Conservation (phyloP, 2,888 invertebrate genomes). For the Sminthurinus aureus region DNA sequence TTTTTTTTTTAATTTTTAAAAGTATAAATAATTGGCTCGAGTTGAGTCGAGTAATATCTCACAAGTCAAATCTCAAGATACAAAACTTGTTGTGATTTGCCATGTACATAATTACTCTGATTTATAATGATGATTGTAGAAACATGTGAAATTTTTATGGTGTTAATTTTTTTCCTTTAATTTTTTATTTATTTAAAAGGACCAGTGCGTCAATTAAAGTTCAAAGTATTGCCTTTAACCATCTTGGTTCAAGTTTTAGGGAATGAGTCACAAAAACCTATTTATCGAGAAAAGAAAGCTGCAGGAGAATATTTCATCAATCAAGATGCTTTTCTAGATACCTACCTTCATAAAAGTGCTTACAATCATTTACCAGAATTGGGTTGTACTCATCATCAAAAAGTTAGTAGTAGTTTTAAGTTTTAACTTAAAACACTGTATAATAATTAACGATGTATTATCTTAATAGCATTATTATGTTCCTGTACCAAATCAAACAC, state of each 20-base stretch:
- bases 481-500: no score
- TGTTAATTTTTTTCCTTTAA: no score
- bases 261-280: constrained; percentile 27
- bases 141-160: no score
- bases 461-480: no score
- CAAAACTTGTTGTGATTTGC: no score
- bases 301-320: background rate
- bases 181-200: background rate
- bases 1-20: background rate
- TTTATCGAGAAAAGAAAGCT: background rate
- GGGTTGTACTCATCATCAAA: constrained; percentile 33
- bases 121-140: no score
- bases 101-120: no score
- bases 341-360: background rate
- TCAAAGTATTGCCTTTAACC: constrained; percentile 22
- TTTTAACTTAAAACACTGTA: no score
- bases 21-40: no score
- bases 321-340: constrained; percentile 27
- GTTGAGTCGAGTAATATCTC: no score
- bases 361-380: constrained; percentile 22
- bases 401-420: constrained; percentile 5
- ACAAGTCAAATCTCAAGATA: no score
- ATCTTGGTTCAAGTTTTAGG: constrained; percentile 12
- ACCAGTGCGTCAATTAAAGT: background rate
- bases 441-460: no score